phyloP scores from a whole-genome alignment of 2,888 invertebrate genomes.

The Cataglyphis cursor region DNA sequence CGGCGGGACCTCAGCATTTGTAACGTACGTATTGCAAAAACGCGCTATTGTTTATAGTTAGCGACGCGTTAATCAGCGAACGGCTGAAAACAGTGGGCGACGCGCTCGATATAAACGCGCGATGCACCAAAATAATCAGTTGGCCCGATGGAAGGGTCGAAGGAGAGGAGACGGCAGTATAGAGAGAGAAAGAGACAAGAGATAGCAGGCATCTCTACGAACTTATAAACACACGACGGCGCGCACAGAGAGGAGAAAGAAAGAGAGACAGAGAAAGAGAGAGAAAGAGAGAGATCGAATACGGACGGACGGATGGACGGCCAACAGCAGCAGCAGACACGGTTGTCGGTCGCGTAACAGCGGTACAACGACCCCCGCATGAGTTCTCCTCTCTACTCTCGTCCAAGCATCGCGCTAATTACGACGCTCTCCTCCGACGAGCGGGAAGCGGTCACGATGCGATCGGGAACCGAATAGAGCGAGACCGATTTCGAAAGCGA shows the following conservation, averaged over 20 bases:
- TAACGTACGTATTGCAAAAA: not conserved
- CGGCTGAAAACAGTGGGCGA: conserved; percentile 49
- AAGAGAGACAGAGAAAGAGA: conserved; percentile 4
- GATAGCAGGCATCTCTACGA: conserved; percentile 64
- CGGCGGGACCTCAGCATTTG: not conserved
- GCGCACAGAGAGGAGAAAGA: conserved; percentile 24
- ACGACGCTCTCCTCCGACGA: conserved; percentile 46
- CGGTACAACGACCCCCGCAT: conserved; percentile 82
- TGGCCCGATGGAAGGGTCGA: conserved; percentile 34
- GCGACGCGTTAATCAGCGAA: conserved; percentile 47
- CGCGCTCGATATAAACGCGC: conserved; percentile 46
- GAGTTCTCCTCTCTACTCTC: conserved; percentile 61
- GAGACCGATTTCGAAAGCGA: conserved; percentile 28
- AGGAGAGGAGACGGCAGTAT: not conserved
- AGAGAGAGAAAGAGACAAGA: conserved; percentile 18
- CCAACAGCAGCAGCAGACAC: conserved; percentile 68
- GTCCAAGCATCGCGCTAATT: conserved; percentile 68
- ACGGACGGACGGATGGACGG: conserved; percentile 10
- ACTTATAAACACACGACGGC: conserved; percentile 69
- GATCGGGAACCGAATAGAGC: conserved; percentile 17
- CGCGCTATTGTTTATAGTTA: conserved; percentile 33
- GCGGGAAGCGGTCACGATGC: not conserved
- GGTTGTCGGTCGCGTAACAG: conserved; percentile 81
- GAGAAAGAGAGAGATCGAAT: conserved; percentile 30
- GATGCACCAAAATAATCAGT: conserved; percentile 54